phyloP scores from a whole-genome alignment of 2,797 vertebrate species.

The Pangasius macronema region DNA sequence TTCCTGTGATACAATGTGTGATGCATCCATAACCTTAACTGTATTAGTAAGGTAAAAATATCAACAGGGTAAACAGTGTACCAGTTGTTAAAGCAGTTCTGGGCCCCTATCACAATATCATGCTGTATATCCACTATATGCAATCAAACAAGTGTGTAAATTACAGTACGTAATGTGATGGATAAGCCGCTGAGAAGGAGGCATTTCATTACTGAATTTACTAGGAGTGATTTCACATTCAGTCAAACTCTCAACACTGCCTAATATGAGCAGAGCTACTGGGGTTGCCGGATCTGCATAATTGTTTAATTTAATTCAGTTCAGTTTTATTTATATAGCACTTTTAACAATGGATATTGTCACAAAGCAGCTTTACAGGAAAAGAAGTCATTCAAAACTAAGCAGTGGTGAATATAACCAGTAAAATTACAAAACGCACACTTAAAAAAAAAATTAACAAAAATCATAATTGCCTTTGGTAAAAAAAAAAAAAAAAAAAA shows the following conservation, averaged over 20 bases:
- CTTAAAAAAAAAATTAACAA: background rate
- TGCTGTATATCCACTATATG: background rate
- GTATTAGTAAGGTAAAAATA: background rate
- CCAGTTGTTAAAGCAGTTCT: background rate
- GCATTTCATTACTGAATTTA: slow-evolving; percentile 6
- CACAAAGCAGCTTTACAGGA: background rate
- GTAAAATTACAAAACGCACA: background rate
- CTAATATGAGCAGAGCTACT: background rate
- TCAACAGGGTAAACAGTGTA: background rate
- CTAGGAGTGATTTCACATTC: background rate
- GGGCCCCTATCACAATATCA: background rate
- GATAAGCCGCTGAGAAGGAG: background rate
- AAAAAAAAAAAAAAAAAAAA: background rate
- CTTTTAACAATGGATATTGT: background rate
- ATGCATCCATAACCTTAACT: background rate
- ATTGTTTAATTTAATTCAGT: background rate
- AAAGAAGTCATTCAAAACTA: background rate
- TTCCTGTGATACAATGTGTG: background rate
- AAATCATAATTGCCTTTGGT: background rate
- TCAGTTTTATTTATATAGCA: background rate
- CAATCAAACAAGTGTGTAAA: background rate
- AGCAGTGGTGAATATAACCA: background rate
- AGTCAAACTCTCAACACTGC: background rate
- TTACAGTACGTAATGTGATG: background rate
- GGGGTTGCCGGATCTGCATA: background rate